Percentiles rank a stretch among this genome's conserved stretches.
Evolutionary conservation across 2,888 invertebrate species (phyloP).

Genomic region (Catotricha subobsoleta): DNA sequence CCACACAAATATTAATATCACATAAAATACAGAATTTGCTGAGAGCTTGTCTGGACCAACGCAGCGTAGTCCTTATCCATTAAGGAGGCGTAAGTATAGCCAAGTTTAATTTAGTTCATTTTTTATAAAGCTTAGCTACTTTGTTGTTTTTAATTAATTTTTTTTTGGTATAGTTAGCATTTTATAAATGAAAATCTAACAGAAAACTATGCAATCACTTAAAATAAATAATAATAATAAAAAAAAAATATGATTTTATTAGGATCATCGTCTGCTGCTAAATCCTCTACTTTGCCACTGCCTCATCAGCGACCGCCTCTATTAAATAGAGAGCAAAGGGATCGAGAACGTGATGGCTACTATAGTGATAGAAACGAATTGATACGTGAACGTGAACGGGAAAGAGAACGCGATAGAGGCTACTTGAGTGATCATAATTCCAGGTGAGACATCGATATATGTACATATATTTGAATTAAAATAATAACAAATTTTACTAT

Average conservation of each 20-base stretch:
- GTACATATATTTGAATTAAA: conserved; percentile 6
- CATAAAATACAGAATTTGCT: conserved; percentile 49
- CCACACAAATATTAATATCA: conserved; percentile 2
- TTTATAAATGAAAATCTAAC: neutral
- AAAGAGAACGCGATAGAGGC: conserved; percentile 48
- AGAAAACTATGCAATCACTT: conserved; percentile 4
- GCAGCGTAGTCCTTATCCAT: conserved; percentile 70
- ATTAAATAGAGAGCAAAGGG: conserved; percentile 36
- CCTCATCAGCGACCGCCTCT: conserved; percentile 49
- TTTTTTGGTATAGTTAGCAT: neutral
- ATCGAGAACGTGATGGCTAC: conserved; percentile 63
- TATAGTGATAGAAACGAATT: conserved; percentile 78
- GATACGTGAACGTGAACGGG: conserved; percentile 56
- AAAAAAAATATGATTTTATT: conserved; percentile 12
- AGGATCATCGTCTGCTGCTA: conserved; percentile 53
- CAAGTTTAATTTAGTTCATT: conserved; percentile 5
- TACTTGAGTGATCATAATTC: conserved; percentile 64
- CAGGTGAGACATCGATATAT: conserved; percentile 37
- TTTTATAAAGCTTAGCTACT: neutral
- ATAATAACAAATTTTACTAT: conserved; percentile 3
- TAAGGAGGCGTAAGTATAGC: conserved; percentile 61
- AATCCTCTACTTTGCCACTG: conserved; percentile 66
- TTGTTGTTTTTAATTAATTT: neutral
- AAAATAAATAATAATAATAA: neutral
- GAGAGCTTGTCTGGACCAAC: conserved; percentile 71